Percentiles rank a stretch among this genome's conserved stretches.
These are phyloP conservation scores for Andrena minutula DNA, from an alignment of 2,888 invertebrate genomes.

Conservation along the genomic window DNA sequence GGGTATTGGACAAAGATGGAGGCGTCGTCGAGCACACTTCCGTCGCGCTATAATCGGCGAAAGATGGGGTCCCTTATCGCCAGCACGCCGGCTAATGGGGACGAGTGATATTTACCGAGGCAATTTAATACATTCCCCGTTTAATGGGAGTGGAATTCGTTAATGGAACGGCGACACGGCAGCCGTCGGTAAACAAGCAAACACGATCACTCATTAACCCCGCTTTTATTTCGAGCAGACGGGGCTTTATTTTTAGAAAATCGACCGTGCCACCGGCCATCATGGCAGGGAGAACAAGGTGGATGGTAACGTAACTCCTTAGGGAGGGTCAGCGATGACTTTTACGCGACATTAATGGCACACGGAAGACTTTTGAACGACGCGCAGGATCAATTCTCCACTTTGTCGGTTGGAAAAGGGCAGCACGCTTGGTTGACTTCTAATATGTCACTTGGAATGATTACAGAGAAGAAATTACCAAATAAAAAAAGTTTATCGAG, in stretches of 20 bases:
- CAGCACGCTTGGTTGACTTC: background rate
- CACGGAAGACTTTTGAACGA: background rate
- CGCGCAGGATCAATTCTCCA: background rate
- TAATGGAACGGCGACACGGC: conserved; percentile 43
- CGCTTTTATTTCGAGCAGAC: conserved; percentile 41
- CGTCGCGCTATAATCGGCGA: background rate
- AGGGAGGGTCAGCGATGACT: conserved; percentile 31
- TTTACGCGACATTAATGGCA: conserved; percentile 12
- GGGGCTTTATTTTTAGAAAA: conserved; percentile 48
- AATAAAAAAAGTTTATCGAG: no score
- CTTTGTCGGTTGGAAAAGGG: conserved; percentile 9
- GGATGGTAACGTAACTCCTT: conserved; percentile 22
- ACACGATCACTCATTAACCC: conserved; percentile 48
- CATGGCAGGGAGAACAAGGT: background rate
- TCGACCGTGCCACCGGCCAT: background rate
- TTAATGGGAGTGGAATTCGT: conserved; percentile 36
- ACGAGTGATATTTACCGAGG: conserved; percentile 43
- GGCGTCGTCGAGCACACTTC: background rate
- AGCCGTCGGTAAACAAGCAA: conserved; percentile 45
- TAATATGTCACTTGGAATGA: no score
- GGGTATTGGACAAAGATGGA: background rate
- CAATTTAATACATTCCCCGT: conserved; percentile 49
- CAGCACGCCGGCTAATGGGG: conserved; percentile 33
- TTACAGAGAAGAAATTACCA: no score
- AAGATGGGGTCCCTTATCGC: conserved; percentile 4